Evolutionary conservation across 1,140 invertebrate genomes (phyloP), one percentile per base, ranked within the genome.

Genomic region (Cyclina sinensis): DNA sequence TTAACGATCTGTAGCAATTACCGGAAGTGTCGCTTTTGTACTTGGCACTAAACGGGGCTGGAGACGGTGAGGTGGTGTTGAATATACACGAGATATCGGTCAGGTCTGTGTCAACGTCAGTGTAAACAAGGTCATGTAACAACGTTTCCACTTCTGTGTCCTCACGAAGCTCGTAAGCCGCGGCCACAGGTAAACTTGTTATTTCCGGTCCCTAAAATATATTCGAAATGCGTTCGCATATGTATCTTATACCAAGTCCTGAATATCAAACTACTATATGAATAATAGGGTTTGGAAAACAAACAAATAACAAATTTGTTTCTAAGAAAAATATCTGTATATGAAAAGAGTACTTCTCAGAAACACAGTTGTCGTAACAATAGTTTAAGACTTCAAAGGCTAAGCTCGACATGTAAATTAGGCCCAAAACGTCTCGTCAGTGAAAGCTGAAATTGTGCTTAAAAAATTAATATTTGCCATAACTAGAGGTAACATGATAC

Each of bases 181-280:
- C 70, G 18, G 68, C 43, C 14, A 86, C 37, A 16, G 83, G 83
- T 39, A 86, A 27, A 76, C 83, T 86, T 4, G 24, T 39, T 62
- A 86, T 86, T 7, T 21, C 35, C 1, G 83, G 83, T n/a, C n/a
- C 24, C 83, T 86, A 37, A 37, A 70, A 70, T n/a, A 12, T 11
- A 59, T 7, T 21, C 9, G 21, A 21, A 21, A 12, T 9, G 7
- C 57, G 57, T 21, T 11, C 5, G 57, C 57, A 59, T n/a, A 21
- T 12, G 9, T 59, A 9, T 59, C 7, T 59, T 21, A 7, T 11
- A 11, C 9, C 57, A 11, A n/a, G 57, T 51, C 21, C 11, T 51
- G 48, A 21, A 51, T 11, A 11, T 21, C 21, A 11, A 51, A 51
- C 21, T 12, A 51, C 21, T 11, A 51, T 11, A 51, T 11, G 21